Evolutionary conservation across 2,888 invertebrate genomes (phyloP), one percentile per base, ranked within the genome.

Genomic region (Hofmannophila pseudospretella): DNA sequence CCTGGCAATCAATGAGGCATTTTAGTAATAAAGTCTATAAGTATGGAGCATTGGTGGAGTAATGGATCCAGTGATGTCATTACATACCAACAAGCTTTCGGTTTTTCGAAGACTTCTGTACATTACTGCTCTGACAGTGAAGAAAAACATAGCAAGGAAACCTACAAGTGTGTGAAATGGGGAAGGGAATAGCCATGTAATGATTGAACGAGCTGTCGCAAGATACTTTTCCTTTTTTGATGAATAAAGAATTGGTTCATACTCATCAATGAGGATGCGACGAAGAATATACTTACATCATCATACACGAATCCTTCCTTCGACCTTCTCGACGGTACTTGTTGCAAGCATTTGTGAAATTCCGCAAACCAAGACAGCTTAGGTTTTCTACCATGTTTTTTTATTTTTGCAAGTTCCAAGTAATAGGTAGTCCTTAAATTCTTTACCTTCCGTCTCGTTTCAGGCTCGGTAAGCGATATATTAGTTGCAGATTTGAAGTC

Each of bases 391-490:
- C 58, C 58, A 4, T 12, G 23, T n/a, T 57, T 54, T 23, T 57
- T 64, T 49, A 80, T 76, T 50, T 80, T 80, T 1, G 49, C 42
- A 16, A 78, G 42, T 47, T 80, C 79, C 45, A 78, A 76, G 19
- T 52, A 44, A 32, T 80, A 80, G 0, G 80, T 80, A 1, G 74
- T 74, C 27, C 68, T 58, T 1, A 80, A 55, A 37, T 64, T 75
- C 42, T 68, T 80, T 37, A 80, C 67, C 51, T 80, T 80, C 2
- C 57, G 54, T 45, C 61, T 70, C 1, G 74, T 44, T 44, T 77
- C 73, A 4, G 54, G 48, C 44, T 69, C 62, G 34, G 52, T 63
- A 0, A 80, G 45, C 34, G 52, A 47, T 36, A 79, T 73, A 4
- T 74, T 75, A 3, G 78, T 73, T 14, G 50, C 47, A 20, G 58